Evolutionary conservation across 2,797 vertebrate genomes (phyloP).

Genomic region (Protonibea diacanthus): DNA sequence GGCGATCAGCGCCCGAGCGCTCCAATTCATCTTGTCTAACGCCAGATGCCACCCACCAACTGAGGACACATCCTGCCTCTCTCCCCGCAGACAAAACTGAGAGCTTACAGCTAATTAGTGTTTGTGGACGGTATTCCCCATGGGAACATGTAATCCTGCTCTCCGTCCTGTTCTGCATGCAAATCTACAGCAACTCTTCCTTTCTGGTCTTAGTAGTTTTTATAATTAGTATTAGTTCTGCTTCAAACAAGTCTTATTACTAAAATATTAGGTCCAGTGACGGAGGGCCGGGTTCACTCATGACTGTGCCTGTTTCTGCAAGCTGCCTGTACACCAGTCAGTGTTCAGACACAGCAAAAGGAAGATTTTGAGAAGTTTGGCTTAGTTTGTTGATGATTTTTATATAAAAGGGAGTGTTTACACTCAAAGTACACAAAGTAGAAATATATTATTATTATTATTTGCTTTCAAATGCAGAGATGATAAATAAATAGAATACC

Average conservation of each 20-base stretch:
- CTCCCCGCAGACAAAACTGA: constrained; percentile 50
- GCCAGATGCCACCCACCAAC: constrained; percentile 63
- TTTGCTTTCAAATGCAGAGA: neutral
- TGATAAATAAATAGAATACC: neutral
- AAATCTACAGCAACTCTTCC: constrained; percentile 37
- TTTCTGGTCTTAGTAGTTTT: neutral
- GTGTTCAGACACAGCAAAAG: neutral
- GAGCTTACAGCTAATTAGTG: constrained; percentile 68
- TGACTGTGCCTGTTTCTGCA: neutral
- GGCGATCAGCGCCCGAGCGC: constrained; percentile 4
- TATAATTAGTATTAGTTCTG: neutral
- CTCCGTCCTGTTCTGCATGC: constrained; percentile 33
- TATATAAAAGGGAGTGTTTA: neutral
- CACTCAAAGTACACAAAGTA: neutral
- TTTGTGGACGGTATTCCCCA: constrained; percentile 64
- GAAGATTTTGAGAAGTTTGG: neutral
- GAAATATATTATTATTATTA: neutral
- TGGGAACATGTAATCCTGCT: constrained; percentile 61
- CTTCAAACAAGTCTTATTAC: neutral
- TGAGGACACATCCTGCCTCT: constrained; percentile 37
- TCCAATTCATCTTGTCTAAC: constrained; percentile 29
- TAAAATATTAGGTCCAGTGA: neutral
- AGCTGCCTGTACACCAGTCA: no score
- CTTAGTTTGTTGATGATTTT: neutral
- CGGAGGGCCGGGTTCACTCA: neutral